Evolutionary conservation across 2,113 vertebrate genomes (phyloP), one percentile per base, ranked within the genome.

Genomic region (Petrocephalus microphthalmus): DNA sequence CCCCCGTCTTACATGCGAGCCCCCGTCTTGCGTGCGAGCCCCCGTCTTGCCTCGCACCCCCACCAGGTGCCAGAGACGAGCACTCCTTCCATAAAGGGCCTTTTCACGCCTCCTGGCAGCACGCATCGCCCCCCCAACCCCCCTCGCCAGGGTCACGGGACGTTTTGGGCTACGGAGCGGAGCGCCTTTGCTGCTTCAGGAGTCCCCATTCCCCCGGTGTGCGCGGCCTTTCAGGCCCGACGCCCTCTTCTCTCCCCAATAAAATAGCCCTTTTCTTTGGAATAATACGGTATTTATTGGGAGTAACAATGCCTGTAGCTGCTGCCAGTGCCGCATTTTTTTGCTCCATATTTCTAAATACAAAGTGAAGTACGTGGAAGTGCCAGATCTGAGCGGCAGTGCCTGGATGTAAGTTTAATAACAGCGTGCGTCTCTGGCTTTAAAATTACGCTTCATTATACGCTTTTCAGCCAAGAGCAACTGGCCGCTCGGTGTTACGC

Each of bases 381-480:
- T 91, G 37, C 81, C 78, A 85, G 93, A 93, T 83, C 90, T 54
- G 17, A 85, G 49, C 15, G 13, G 84, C 1, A 6, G 37, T 85
- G 84, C 89, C 93, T 29, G 92, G 92, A 91, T 89, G 0, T 90
- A 91, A 91, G 93, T 94, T 93, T 92, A 93, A 94, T 94, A 92
- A 92, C 91, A 92, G 87, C 29, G 54, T 91, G 84, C 87, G 89
- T 86, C 89, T 90, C 33, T 56, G 91, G 90, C 84, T 88, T 92
- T 91, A 84, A 94, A 94, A 93, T 94, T 91, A 90, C 33, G 89
- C 91, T 93, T 92, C 93, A 94, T 95, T 95, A 95, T 94, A 93
- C 90, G 89, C 89, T 89, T 89, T 89, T 51, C 25, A 89, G 92
- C 92, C 91, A 93, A 92, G 89, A 92, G 90, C 88, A 94, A 90